phyloP scores from a whole-genome alignment of 2,113 vertebrate genomes.

The Tinamus guttatus region DNA sequence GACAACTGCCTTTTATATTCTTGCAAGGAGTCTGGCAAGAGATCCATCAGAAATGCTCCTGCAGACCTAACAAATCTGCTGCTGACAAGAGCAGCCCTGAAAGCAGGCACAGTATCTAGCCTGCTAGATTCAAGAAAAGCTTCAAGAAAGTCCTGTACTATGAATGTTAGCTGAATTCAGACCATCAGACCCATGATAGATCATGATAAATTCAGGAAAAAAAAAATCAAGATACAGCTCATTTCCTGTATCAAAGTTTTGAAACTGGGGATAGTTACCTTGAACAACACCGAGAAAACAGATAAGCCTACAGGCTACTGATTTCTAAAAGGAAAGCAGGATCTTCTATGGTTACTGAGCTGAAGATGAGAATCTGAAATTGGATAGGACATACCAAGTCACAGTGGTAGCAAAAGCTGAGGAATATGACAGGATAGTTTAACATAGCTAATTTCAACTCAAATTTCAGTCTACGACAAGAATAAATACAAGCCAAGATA shows the following conservation, averaged over 20 bases:
- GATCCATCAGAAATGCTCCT: background rate
- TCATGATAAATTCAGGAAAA: background rate
- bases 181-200: background rate
- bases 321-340: background rate
- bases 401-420: background rate
- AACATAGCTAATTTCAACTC: background rate
- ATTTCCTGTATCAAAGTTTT: background rate
- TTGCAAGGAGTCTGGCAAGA: background rate
- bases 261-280: background rate
- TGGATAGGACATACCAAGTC: background rate
- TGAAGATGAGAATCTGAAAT: background rate
- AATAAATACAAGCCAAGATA: background rate
- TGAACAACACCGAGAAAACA: background rate
- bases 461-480: background rate
- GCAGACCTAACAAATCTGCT: background rate
- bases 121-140: background rate
- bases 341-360: background rate
- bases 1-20: slow-evolving; percentile 44
- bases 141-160: background rate
- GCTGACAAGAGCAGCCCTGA: background rate
- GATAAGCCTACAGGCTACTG: background rate
- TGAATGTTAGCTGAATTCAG: background rate
- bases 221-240: background rate
- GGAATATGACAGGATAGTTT: background rate
- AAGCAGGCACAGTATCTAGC: background rate